Evolutionary conservation across 2,888 invertebrate genomes (phyloP).

Genomic region (Resseliella maxima): DNA sequence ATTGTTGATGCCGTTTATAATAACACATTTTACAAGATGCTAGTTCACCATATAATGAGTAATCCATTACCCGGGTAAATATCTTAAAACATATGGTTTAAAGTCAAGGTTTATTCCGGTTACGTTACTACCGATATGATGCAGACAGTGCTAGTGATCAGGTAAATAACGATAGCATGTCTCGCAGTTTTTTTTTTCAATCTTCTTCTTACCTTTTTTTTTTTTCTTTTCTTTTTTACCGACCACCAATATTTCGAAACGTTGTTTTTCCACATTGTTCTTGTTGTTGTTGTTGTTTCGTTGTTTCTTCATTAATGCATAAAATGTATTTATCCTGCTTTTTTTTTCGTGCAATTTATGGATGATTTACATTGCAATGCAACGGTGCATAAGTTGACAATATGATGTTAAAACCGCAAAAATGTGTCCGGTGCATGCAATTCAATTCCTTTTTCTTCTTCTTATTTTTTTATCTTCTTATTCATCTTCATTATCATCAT

Average conservation of each 20-base stretch:
- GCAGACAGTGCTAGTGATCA: neutral
- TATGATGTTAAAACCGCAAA: neutral
- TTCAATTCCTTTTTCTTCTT: neutral
- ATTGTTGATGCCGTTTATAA: neutral
- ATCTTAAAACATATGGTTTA: neutral
- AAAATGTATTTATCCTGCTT: neutral
- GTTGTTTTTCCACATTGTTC: neutral
- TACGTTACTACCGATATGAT: neutral
- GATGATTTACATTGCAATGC: neutral
- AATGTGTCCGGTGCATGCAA: neutral
- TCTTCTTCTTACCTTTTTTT: neutral
- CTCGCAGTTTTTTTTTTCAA: neutral
- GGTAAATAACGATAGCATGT: slow-evolving; percentile 18
- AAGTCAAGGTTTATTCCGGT: slow-evolving; percentile 25
- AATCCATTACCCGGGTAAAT: neutral
- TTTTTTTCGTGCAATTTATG: neutral
- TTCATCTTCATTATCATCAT: neutral
- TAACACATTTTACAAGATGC: neutral
- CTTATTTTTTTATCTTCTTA: neutral
- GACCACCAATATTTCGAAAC: neutral
- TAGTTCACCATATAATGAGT: neutral
- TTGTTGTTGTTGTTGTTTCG: too few relatives aligned
- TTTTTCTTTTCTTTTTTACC: neutral
- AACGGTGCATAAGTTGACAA: neutral
- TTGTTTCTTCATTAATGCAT: too few relatives aligned